Base-by-base conservation (phyloP, 2,797 vertebrate genomes). In the Alosa sapidissima region DNA sequence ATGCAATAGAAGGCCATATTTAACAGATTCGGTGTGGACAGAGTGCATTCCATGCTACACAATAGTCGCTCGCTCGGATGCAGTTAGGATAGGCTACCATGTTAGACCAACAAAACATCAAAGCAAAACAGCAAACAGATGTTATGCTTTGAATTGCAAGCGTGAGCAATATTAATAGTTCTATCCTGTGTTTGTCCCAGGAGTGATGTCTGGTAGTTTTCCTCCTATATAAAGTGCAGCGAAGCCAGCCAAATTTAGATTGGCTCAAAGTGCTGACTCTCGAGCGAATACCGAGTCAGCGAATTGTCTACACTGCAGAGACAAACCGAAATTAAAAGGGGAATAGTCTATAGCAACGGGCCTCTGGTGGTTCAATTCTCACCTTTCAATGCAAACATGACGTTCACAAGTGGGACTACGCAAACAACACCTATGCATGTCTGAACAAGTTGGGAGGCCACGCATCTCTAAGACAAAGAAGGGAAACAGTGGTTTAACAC, bases 241-340 rank as follows among this genome's bases (percentile, higher is more conserved):
- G 86, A 90, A 92, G 89, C 88, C 62, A 58, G 91, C 89, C 91
- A 93, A 90, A 93, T 93, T 92, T 94, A 93, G 91, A 93, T 89
- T 83, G 90, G 88, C 84, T 88, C 86, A 89, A 92, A 92, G 87
- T 88, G 90, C 92, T 92, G 91, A 94, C 89, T 87, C 21, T 89
- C 90, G 83, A 86, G 81, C 84, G 85, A 88, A 86, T 86, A 75
- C 87, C 81, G 48, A 81, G 86, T 95, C 94, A 94, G 93, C 92
- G 5, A 84, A 93, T 91, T 90, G 91, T 90, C 87, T 86, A 62
- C 82, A 88, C 81, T 33, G 87, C 84, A 88, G 84, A 88, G 84
- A 84, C 7, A 0, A 85, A 88, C 51, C 87, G 72, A 87, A 90
- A 91, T 81, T 10, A 89, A 87, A 86, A 28, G 81, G 81, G 75